Conservation (phyloP, 2,888 invertebrate species). For the Watsonalla cultraria region DNA sequence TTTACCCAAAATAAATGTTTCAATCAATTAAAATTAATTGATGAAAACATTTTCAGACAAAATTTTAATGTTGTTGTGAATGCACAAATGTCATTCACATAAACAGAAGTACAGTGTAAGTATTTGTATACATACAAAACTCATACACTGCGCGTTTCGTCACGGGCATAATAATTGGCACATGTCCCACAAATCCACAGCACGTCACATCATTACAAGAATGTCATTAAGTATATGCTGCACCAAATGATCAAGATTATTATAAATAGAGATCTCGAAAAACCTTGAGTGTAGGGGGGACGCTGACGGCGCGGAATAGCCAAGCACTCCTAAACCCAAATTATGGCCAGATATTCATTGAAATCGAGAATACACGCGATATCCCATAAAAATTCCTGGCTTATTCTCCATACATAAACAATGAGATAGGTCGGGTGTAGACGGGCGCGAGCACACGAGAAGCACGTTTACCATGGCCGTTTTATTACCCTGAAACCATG, state of each 20-base stretch:
- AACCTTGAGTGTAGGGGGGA: conserved; percentile 60
- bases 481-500: conserved; percentile 59
- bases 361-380: conserved; percentile 54
- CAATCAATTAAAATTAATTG: too few species aligned
- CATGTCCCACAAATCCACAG: conserved; percentile 71
- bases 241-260: conserved; percentile 71
- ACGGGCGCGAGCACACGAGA: conserved; percentile 70
- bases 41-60: too few species aligned
- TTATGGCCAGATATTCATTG: conserved; percentile 53
- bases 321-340: conserved; percentile 34
- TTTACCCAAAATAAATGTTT: too few species aligned
- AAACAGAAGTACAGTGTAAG: conserved; percentile 37
- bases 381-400: conserved; percentile 72
- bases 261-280: conserved; percentile 72
- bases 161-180: conserved; percentile 72
- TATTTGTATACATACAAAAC: conserved; percentile 65
- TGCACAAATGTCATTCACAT: conserved; percentile 17
- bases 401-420: conserved; percentile 78
- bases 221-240: conserved; percentile 71
- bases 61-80: neutral
- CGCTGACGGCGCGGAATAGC: conserved; percentile 46
- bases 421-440: conserved; percentile 76
- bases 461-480: conserved; percentile 75
- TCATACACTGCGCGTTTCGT: conserved; percentile 54
- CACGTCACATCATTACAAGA: conserved; percentile 73